phyloP scores from a whole-genome alignment of 2,113 vertebrate species.

The Origma solitaria region DNA sequence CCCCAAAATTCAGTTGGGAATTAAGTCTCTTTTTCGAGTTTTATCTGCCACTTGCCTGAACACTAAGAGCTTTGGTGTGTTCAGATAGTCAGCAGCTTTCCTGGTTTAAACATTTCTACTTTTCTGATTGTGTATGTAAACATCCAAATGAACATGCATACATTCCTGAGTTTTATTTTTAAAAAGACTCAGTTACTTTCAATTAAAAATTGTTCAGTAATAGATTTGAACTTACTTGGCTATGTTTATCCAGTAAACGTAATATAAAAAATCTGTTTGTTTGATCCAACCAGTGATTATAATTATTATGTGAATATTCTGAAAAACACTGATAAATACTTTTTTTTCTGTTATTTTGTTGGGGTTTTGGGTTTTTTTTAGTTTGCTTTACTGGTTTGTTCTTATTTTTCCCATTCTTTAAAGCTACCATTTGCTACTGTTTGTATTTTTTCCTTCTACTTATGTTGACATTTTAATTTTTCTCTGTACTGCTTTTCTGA shows the following conservation, averaged over 20 bases:
- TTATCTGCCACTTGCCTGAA: background rate
- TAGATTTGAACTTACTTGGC: background rate
- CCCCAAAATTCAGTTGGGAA: background rate
- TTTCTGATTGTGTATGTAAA: background rate
- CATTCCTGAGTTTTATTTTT: background rate
- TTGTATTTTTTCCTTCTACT: constrained; percentile 63
- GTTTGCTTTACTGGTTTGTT: background rate
- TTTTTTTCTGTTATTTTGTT: background rate
- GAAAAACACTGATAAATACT: background rate
- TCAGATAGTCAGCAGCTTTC: background rate
- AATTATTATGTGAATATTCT: background rate
- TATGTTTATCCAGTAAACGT: background rate
- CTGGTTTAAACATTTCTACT: background rate
- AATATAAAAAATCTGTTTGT: background rate
- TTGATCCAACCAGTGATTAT: background rate
- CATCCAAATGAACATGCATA: background rate
- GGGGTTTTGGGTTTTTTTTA: background rate
- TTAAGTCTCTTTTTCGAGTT: background rate
- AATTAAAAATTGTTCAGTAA: background rate
- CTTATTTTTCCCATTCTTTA: background rate
- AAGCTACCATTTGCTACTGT: background rate
- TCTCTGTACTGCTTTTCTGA: constrained; percentile 60
- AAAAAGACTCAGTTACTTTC: background rate
- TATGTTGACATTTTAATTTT: constrained; percentile 47
- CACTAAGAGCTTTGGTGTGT: background rate